These are phyloP conservation scores for Drosophila chauvacae DNA, from an alignment of 1,140 invertebrate genomes.

Conservation along the genomic window DNA sequence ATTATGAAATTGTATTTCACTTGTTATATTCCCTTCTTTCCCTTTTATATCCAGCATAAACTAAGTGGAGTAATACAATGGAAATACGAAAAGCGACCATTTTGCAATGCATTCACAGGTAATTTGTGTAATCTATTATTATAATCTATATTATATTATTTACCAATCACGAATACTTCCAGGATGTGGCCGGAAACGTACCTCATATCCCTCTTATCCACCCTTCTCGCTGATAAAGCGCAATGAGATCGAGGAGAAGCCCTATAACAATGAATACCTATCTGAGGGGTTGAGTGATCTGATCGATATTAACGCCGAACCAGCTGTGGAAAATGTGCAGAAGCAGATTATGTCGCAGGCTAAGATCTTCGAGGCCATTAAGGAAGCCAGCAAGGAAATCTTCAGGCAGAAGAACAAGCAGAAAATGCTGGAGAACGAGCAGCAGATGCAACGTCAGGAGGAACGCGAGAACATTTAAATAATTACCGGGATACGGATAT, in stretches of 20 bases:
- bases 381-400: constrained; percentile 89
- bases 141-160: background rate
- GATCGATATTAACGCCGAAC: constrained; percentile 88
- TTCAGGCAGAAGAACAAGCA: constrained; percentile 85
- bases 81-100: constrained; percentile 87
- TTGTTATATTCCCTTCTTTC: background rate
- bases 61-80: constrained; percentile 79
- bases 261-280: constrained; percentile 70
- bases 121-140: background rate
- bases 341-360: constrained; percentile 91
- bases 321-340: constrained; percentile 89
- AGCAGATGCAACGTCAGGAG: constrained; percentile 35
- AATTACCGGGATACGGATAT: constrained; percentile 1
- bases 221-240: constrained; percentile 76
- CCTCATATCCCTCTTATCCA: constrained; percentile 85
- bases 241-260: constrained; percentile 71
- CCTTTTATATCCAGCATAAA: constrained; percentile 61
- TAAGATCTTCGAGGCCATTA: constrained; percentile 91
- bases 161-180: constrained; percentile 8
- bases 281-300: constrained; percentile 88
- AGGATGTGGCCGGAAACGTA: constrained; percentile 89
- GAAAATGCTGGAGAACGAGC: constrained; percentile 61
- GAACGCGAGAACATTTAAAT: constrained; percentile 66
- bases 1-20: background rate
- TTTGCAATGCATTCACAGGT: constrained; percentile 91